Conservation (phyloP, 2,113 vertebrate genomes). For the Colossoma macropomum region DNA sequence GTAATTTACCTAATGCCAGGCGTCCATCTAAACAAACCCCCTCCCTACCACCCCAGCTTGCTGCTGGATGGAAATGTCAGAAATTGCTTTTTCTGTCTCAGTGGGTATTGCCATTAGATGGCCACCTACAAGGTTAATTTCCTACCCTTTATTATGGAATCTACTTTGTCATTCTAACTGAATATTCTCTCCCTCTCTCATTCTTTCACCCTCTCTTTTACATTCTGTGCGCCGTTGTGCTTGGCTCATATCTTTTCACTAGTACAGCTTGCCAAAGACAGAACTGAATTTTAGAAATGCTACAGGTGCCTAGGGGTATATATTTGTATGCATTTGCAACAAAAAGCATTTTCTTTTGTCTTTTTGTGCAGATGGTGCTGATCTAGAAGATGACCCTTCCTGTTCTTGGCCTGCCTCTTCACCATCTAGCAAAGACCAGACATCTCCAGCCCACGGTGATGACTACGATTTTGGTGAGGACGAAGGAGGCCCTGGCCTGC, state of each 20-base stretch:
- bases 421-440: slow-evolving; percentile 97
- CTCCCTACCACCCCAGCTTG: slow-evolving; percentile 68
- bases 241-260: background rate
- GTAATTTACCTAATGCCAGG: slow-evolving; percentile 77
- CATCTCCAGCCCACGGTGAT: slow-evolving; percentile 94
- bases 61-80: slow-evolving; percentile 79
- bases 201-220: slow-evolving; percentile 14
- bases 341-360: background rate
- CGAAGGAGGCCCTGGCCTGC: slow-evolving; percentile 91
- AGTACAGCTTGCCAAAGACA: background rate
- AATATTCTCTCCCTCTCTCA: slow-evolving; percentile 56
- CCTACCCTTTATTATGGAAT: slow-evolving; percentile 70
- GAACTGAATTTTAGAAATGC: too few species aligned
- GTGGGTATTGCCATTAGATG: slow-evolving; percentile 80
- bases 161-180: slow-evolving; percentile 53
- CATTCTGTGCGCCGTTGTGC: background rate
- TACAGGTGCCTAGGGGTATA: background rate
- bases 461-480: slow-evolving; percentile 96
- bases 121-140: slow-evolving; percentile 83
- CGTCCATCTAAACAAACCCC: slow-evolving; percentile 69
- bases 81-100: slow-evolving; percentile 80
- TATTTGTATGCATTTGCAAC: background rate
- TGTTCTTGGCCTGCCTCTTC: slow-evolving; percentile 98
- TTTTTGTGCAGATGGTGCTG: slow-evolving; percentile 85
- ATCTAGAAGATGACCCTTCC: slow-evolving; percentile 94